phyloP scores from a whole-genome alignment of 2,888 invertebrate species.

The Hoplodrina blanda region DNA sequence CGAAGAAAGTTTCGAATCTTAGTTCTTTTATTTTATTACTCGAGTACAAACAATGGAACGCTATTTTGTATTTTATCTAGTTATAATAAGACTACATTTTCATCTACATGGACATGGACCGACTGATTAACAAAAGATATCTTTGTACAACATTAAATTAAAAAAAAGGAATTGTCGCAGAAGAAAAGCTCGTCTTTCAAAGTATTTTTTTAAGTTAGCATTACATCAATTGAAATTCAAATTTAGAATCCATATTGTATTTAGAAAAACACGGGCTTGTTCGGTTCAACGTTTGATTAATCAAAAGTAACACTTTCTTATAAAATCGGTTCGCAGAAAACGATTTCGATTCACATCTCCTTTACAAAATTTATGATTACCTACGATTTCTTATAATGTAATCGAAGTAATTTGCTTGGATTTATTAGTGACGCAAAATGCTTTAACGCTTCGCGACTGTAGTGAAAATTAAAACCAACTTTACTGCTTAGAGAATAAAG shows the following conservation, averaged over 20 bases:
- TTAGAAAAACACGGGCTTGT: constrained; percentile 2
- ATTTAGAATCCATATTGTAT: constrained; percentile 27
- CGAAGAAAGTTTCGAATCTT: constrained; percentile 14
- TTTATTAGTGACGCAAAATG: constrained; percentile 70
- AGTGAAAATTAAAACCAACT: constrained; percentile 73
- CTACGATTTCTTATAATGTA: constrained; percentile 48
- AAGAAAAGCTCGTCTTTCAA: neutral
- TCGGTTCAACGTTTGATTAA: constrained; percentile 5
- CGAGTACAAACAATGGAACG: neutral
- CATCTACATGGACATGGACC: too few species aligned
- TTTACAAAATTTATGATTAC: constrained; percentile 41
- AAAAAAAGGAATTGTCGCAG: neutral
- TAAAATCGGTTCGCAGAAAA: constrained; percentile 19
- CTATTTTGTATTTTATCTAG: neutral
- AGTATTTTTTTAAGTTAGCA: neutral
- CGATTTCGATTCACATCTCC: constrained; percentile 30
- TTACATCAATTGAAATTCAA: constrained; percentile 6
- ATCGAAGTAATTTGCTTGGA: constrained; percentile 67
- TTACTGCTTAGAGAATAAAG: constrained; percentile 75
- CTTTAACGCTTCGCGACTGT: constrained; percentile 59
- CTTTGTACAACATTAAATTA: too few species aligned
- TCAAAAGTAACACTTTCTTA: constrained; percentile 29
- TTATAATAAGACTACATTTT: too few species aligned
- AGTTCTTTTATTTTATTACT: neutral
- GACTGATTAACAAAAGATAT: neutral